phyloP scores from a whole-genome alignment of 2,113 vertebrate genomes.

The Corydoras sp. region DNA sequence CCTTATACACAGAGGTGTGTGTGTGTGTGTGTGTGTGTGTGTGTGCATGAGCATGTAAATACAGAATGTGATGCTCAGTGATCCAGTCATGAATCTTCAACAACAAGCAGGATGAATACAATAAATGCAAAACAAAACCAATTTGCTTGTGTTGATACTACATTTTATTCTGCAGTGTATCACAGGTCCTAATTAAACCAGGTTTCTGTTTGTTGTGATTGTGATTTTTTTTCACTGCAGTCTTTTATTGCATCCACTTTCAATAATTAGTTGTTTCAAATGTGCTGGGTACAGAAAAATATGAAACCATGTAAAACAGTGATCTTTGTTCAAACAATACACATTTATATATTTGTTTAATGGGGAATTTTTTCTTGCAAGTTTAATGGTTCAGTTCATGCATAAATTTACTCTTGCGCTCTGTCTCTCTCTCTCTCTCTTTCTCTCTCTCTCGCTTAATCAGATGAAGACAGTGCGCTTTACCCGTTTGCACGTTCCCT shows the following conservation, averaged over 20 bases:
- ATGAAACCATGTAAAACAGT: no score
- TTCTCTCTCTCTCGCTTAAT: not conserved
- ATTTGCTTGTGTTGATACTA: no score
- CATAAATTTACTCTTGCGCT: no score
- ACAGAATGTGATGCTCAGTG: not conserved
- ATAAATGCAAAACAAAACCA: no score
- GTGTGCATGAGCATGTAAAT: constrained; percentile 2
- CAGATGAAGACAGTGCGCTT: constrained; percentile 57
- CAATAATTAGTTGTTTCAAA: not conserved
- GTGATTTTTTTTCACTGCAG: not conserved
- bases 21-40: constrained; percentile 31
- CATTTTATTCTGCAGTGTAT: no score
- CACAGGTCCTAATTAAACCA: no score
- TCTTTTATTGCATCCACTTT: not conserved
- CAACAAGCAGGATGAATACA: no score
- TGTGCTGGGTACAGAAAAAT: no score
- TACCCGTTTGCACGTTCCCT: constrained; percentile 89
- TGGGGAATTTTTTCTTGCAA: no score
- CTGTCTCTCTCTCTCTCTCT: constrained; percentile 11
- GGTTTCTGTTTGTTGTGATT: not conserved
- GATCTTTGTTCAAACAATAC: not conserved
- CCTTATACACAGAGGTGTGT: constrained; percentile 18
- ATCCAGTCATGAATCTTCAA: not conserved
- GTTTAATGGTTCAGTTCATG: no score
- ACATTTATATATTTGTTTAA: no score